A percentile compares a stretch with the other conserved stretches of the same genome.
phyloP scores from a whole-genome alignment of 1,140 invertebrate species.

The Drosophila mayri region DNA sequence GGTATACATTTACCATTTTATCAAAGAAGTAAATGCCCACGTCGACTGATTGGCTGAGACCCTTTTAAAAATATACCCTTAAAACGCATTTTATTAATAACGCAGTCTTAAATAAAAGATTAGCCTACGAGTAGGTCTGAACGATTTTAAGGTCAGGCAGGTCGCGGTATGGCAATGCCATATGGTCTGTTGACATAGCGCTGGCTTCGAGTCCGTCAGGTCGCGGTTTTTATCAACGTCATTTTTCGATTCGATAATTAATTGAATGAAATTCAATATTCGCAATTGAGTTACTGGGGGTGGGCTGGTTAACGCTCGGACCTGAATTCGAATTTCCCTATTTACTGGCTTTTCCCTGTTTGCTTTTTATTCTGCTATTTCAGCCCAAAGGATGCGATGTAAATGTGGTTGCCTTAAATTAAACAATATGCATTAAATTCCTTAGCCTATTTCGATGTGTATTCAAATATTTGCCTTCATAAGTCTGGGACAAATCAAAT shows the following conservation, averaged over 20 bases:
- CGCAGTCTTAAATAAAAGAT: neutral
- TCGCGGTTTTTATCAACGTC: slow-evolving; percentile 6
- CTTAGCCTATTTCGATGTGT: too few relatives aligned
- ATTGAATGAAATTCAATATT: slow-evolving; percentile 65
- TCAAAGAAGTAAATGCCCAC: too few relatives aligned
- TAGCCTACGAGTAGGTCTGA: neutral
- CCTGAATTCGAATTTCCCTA: too few relatives aligned
- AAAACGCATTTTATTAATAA: neutral
- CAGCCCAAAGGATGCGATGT: neutral
- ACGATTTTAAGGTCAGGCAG: neutral
- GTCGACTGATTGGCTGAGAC: neutral
- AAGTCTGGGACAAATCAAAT: too few relatives aligned
- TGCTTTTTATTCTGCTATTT: neutral
- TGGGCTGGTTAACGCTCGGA: slow-evolving; percentile 32
- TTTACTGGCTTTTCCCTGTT: slow-evolving; percentile 9
- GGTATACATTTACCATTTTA: too few relatives aligned
- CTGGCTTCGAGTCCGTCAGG: slow-evolving; percentile 12
- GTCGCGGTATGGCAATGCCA: neutral
- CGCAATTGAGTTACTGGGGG: slow-evolving; percentile 61
- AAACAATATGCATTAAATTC: neutral
- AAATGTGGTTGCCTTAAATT: neutral
- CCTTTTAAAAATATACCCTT: neutral
- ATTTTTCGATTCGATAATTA: slow-evolving; percentile 37
- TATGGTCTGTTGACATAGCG: too few relatives aligned
- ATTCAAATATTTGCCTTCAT: too few relatives aligned